phyloP scores from a whole-genome alignment of 2,113 vertebrate species.

The Numida meleagris region DNA sequence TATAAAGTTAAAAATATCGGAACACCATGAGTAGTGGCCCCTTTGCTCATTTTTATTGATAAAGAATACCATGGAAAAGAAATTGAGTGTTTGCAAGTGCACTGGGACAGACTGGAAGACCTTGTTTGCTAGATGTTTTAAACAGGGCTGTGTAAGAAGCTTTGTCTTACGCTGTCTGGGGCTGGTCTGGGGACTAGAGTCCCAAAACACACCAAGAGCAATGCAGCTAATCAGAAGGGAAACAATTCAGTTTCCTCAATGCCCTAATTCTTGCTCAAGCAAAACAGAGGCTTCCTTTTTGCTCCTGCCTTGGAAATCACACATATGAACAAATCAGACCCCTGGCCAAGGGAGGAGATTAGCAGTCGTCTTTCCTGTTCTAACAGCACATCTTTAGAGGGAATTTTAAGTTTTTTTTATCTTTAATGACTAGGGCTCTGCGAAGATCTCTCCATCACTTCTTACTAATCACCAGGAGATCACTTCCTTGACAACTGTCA shows the following conservation, averaged over 20 bases:
- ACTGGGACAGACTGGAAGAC: neutral
- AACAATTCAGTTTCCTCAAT: neutral
- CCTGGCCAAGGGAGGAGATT: neutral
- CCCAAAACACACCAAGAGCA: neutral
- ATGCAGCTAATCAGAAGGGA: neutral
- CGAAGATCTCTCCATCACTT: neutral
- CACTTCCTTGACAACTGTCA: neutral
- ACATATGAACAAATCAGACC: neutral
- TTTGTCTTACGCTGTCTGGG: neutral
- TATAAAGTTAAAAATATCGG: constrained; percentile 42
- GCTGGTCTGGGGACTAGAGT: neutral
- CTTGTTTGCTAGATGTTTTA: neutral
- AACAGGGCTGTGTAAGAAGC: neutral
- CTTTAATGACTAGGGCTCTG: neutral
- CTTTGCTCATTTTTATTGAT: neutral
- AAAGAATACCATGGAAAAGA: neutral
- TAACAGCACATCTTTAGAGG: neutral
- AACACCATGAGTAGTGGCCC: neutral
- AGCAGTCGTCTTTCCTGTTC: neutral
- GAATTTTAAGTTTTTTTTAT: neutral
- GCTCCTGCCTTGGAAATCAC: neutral
- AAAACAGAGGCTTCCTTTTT: neutral
- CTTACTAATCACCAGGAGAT: neutral
- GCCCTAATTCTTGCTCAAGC: neutral
- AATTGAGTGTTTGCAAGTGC: neutral